Base-by-base conservation (phyloP, 2,113 vertebrate genomes). In the Sturnus vulgaris region DNA sequence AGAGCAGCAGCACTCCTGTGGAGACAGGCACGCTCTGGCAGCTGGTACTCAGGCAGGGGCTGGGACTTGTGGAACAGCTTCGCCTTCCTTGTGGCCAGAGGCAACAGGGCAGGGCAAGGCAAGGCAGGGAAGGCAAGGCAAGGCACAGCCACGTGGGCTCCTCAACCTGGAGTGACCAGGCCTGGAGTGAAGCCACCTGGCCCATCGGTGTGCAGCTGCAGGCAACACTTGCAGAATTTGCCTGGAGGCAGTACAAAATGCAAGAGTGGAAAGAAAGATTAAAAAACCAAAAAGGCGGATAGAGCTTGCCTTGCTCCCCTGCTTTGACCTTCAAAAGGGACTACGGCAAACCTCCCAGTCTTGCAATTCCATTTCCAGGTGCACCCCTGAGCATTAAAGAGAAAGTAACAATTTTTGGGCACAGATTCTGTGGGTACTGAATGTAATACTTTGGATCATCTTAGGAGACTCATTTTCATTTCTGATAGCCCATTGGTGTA, bases 151-250 rank as follows among this genome's bases (percentile, higher is more conserved):
- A 18, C 19, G 4, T 1, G 9, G 44, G 7, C 5, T 27, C 2
- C 37, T 3, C 0, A 1, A 1, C 8, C 17, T 18, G 44, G 9
- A 69, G 53, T 0, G 2, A 25, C 25, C 47, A 10, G 46, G 20
- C 10, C 21, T 0, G 16, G 15, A 37, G 25, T 1, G 27, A 10
- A 12, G 31, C 20, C 47, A 3, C 30, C 30, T 1, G 24, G 35
- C 9, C 19, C 31, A 7, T 37, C 3, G 3, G 8, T 9, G 56
- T 37, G 33, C 22, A 28, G 57, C 40, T 28, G 28, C 49, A 15
- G 28, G n/a, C 28, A 9, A 10, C 22, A 4, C 19, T 15, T 15
- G 19, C 0, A 1, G 23, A 19, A 12, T 18, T 39, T 22, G 23
- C 50, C 30, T 19, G 15, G 28, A 23, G 40, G n/a, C 28, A 23